Conservation (phyloP, 2,888 invertebrate species). For the Noctua comes region DNA sequence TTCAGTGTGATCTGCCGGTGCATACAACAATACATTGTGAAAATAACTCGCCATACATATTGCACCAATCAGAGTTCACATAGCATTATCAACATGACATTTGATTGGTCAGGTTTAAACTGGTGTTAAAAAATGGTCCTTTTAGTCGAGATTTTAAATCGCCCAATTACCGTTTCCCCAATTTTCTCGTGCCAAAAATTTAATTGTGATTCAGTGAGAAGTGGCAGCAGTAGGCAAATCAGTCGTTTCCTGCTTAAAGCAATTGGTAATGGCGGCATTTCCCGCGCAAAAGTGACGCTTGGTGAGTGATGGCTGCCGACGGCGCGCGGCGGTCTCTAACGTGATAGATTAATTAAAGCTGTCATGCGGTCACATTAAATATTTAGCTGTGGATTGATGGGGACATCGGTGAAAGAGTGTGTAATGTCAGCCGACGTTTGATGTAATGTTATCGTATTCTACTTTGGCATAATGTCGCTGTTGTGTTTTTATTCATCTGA, state of each 20-base stretch:
- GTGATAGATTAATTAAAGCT: conserved; percentile 62
- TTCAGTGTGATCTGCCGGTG: conserved; percentile 25
- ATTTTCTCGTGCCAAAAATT: conserved; percentile 77
- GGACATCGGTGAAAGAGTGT: conserved; percentile 39
- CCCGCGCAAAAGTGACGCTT: conserved; percentile 82
- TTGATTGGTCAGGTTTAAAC: conserved; percentile 14
- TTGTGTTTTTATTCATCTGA: conserved; percentile 1
- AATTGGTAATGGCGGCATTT: conserved; percentile 81
- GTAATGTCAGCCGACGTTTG: conserved; percentile 31
- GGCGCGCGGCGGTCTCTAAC: conserved; percentile 48
- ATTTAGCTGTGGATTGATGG: conserved; percentile 59
- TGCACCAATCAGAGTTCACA: conserved; percentile 45
- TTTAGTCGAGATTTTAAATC: conserved; percentile 49
- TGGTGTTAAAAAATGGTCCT: conserved; percentile 25
- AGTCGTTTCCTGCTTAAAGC: conserved; percentile 84
- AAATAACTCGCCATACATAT: conserved; percentile 41
- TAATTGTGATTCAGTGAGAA: conserved; percentile 74
- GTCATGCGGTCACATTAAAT: conserved; percentile 62
- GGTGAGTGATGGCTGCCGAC: conserved; percentile 63
- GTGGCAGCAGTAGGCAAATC: conserved; percentile 76
- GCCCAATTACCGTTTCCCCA: conserved; percentile 68
- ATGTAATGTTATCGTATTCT: conserved; percentile 22
- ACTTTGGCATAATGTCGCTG: conserved; percentile 10
- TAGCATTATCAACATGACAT: conserved; percentile 41
- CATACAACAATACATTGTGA: conserved; percentile 40